Base-by-base conservation (phyloP, 2,113 vertebrate genomes). In the Scortum barcoo region DNA sequence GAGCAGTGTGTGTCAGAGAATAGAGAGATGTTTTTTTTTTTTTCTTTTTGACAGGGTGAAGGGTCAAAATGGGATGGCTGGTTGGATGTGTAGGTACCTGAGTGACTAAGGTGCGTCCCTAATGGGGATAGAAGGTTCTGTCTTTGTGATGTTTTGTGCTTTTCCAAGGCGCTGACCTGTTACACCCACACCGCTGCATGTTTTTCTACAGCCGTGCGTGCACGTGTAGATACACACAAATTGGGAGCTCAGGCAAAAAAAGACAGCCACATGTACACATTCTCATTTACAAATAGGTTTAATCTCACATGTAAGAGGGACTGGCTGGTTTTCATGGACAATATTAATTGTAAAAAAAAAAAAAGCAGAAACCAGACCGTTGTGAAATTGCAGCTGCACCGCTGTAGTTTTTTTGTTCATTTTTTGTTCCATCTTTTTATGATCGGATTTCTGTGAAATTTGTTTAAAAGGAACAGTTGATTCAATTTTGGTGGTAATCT, bases 1-100 rank as follows among this genome's bases (percentile, higher is more conserved):
- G 77, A 84, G 72, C 56, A 54, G 75, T 72, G 66, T 71, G 60
- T 81, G 51, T 68, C 36, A 73, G 79, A 85, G 66, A 72, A 65
- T 63, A 53, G 57, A 72, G 68, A 58, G 71, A 13, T 48, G 38
- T 75, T 56, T 81, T 46, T n/a, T n/a, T n/a, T n/a, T n/a, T n/a
- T n/a, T n/a, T n/a, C n/a, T n/a, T n/a, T 87, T 76, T 69, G 76
- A 56, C 44, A 30, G 78, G 50, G 69, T 62, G 8, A 73, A 71
- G 80, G 80, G 76, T 91, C 76, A 82, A 80, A 83, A 72, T 67
- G 71, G 67, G 33, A 72, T 54, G 58, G 38, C 82, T 85, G 71
- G 70, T 75, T 90, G 78, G 17, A 61, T 78, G 67, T 80, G 83
- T 80, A 56, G 83, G 72, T 88, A 79, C 53, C 72, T 26, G 51